Conservation (phyloP, 1,140 invertebrate species). For the Zelostemma sp. region DNA sequence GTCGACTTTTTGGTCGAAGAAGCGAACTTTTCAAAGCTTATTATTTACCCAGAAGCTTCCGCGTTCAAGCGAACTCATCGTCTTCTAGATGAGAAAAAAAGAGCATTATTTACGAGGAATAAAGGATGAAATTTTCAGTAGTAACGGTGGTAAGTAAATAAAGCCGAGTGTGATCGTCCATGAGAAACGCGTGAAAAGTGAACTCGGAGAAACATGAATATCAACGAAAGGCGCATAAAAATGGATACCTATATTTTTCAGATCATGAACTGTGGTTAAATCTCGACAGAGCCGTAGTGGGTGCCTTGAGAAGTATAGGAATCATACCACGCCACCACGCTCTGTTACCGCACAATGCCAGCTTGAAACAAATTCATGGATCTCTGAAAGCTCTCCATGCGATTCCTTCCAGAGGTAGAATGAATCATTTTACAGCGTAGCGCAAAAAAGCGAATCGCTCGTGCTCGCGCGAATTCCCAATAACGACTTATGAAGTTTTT, state of each 20-base stretch:
- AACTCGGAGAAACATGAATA: no score
- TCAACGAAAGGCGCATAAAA: neutral
- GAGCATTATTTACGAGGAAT: no score
- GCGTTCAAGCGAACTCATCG: no score
- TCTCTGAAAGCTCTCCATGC: conserved; percentile 56
- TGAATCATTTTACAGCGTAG: conserved; percentile 4
- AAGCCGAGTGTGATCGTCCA: no score
- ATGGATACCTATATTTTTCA: conserved; percentile 43
- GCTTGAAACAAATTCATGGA: conserved; percentile 54
- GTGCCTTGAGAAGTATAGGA: conserved; percentile 61
- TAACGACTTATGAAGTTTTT: no score
- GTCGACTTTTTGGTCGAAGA: neutral
- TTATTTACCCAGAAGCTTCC: no score
- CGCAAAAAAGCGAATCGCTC: no score
- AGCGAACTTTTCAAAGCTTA: neutral
- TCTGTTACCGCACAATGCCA: conserved; percentile 56
- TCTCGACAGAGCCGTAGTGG: conserved; percentile 56
- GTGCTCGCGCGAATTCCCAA: no score
- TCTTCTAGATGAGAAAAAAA: no score
- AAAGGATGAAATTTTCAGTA: no score
- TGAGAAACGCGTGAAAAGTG: no score
- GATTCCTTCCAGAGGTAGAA: conserved; percentile 62
- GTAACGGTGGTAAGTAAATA: no score
- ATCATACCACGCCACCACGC: conserved; percentile 64
- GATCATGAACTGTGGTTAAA: conserved; percentile 67